These are phyloP conservation scores for Echinometra lucunter DNA, from an alignment of 53 echinoderm and acorn worm species.

Conservation along the genomic window DNA sequence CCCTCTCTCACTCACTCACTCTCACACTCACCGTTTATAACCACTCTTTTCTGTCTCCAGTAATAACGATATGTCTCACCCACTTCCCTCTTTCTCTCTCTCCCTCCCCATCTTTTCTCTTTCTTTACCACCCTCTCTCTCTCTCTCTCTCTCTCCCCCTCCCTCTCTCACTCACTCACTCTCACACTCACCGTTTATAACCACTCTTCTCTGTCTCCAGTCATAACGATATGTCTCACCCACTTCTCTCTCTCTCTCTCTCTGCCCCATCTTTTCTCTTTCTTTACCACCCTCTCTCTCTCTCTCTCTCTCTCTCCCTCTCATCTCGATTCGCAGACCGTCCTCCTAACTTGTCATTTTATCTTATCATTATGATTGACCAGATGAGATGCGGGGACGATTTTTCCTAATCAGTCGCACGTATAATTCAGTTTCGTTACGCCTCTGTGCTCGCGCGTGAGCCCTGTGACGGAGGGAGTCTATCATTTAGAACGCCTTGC, in stretches of 20 bases:
- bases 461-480: neutral
- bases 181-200: too few species aligned
- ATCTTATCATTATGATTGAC: neutral
- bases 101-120: too few species aligned
- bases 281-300: too few species aligned
- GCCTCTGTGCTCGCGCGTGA: neutral
- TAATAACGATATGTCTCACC: too few species aligned
- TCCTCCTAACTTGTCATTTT: neutral
- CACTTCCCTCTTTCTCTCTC: neutral
- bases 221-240: too few species aligned
- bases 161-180: neutral
- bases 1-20: neutral
- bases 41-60: neutral
- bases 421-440: constrained; percentile 13
- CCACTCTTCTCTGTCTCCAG: neutral
- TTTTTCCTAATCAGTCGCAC: neutral
- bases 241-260: neutral
- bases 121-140: too few species aligned
- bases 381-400: neutral
- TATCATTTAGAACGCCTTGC: neutral
- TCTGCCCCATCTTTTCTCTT: too few species aligned
- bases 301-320: too few species aligned
- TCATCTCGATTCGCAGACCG: too few species aligned
- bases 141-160: neutral
- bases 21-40: too few species aligned